Conservation (phyloP, 1,140 invertebrate genomes). For the Orussus abietinus region DNA sequence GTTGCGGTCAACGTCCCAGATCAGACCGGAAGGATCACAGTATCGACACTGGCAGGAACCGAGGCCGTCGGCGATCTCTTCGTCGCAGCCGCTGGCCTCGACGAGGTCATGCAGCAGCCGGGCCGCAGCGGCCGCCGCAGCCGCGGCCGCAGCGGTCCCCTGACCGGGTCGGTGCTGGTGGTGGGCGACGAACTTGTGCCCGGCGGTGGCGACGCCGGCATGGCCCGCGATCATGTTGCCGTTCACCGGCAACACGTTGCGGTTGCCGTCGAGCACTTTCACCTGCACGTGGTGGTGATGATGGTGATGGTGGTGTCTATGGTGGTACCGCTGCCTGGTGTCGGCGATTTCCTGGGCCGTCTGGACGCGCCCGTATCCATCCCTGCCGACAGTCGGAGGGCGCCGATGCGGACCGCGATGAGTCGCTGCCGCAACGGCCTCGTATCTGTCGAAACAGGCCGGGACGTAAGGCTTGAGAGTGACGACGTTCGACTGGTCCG, state of each 20-base stretch:
- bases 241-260: constrained; percentile 40
- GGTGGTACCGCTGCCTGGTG: constrained; percentile 30
- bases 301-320: constrained; percentile 12
- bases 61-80: constrained; percentile 42
- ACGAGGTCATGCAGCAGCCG: constrained; percentile 47
- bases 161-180: no score
- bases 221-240: constrained; percentile 21
- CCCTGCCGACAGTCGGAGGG: constrained; percentile 25
- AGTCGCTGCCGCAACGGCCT: constrained; percentile 15
- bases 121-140: no score
- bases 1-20: constrained; percentile 68
- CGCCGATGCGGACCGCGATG: constrained; percentile 28
- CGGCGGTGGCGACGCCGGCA: constrained; percentile 31
- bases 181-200: no score
- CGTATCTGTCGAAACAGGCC: constrained; percentile 35
- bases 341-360: constrained; percentile 41
- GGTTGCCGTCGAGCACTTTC: constrained; percentile 51
- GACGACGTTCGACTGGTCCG: constrained; percentile 30
- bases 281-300: constrained; percentile 42
- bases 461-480: constrained; percentile 44
- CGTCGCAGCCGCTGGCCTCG: constrained; percentile 37
- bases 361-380: constrained; percentile 30
- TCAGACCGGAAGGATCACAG: constrained; percentile 71
- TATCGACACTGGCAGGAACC: constrained; percentile 74
- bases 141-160: no score